Conservation (phyloP, 2,113 vertebrate genomes). For the Rhineura floridana region DNA sequence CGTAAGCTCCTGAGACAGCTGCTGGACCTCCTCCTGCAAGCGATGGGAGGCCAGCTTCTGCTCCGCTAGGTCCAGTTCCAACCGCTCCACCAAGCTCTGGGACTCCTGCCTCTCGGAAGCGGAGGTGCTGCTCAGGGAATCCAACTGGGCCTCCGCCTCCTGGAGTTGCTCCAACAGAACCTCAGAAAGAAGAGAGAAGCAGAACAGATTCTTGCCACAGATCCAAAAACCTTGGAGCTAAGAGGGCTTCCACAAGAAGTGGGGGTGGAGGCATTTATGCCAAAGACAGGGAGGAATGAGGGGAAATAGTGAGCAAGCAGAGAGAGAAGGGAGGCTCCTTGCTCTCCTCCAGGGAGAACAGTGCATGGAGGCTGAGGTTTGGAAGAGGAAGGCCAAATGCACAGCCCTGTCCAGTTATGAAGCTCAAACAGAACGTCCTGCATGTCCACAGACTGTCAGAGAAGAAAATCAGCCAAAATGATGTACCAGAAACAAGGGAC, state of each 20-base stretch:
- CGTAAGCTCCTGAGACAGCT: slow-evolving; percentile 70
- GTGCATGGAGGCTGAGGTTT: neutral
- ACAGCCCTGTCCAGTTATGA: neutral
- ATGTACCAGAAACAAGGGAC: neutral
- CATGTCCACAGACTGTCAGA: neutral
- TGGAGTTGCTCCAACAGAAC: slow-evolving; percentile 82
- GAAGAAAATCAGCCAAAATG: too few species aligned
- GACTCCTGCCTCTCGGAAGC: slow-evolving; percentile 74
- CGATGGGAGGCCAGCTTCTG: slow-evolving; percentile 55
- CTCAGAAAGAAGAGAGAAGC: slow-evolving; percentile 67
- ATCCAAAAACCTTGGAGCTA: neutral
- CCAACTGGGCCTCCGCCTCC: slow-evolving; percentile 82
- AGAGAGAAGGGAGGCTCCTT: too few species aligned
- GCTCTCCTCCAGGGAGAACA: too few species aligned
- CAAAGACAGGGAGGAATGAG: too few species aligned
- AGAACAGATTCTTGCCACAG: neutral
- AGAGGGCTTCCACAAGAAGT: too few species aligned
- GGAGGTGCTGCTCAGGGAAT: slow-evolving; percentile 62
- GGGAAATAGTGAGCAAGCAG: neutral
- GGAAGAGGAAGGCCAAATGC: too few species aligned
- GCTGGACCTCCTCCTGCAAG: slow-evolving; percentile 74
- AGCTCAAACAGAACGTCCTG: neutral
- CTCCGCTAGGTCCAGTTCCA: slow-evolving; percentile 77
- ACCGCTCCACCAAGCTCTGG: slow-evolving; percentile 51
- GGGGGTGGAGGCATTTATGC: too few species aligned